phyloP scores from a whole-genome alignment of 2,113 vertebrate genomes.

The Onychostoma macrolepis region DNA sequence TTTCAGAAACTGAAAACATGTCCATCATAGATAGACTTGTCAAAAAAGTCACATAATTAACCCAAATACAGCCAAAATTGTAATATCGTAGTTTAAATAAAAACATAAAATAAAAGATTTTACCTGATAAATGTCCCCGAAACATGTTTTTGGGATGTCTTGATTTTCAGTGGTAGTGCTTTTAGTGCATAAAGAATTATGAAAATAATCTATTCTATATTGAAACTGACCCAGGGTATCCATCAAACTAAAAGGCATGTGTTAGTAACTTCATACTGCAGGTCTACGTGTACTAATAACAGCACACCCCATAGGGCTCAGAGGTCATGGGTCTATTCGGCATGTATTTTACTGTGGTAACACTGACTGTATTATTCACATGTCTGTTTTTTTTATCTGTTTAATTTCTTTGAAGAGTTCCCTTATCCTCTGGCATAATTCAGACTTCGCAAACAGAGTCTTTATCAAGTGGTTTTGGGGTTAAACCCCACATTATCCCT shows the following conservation, averaged over 20 bases:
- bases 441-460: slow-evolving; percentile 49
- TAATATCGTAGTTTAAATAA: neutral
- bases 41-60: neutral
- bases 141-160: neutral
- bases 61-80: neutral
- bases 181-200: neutral
- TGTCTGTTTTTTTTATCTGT: neutral
- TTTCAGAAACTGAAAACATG: neutral
- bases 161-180: neutral
- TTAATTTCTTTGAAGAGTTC: neutral
- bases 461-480: slow-evolving; percentile 70
- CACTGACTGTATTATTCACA: neutral
- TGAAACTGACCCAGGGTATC: neutral
- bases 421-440: neutral
- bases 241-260: neutral
- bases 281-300: neutral
- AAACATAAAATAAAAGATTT: neutral
- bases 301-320: neutral
- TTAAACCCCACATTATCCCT: slow-evolving; percentile 82
- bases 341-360: neutral
- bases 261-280: no score
- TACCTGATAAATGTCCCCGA: neutral
- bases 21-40: neutral
- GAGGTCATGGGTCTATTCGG: neutral
- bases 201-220: neutral